Evolutionary conservation across 2,113 vertebrate genomes (phyloP).

Genomic region (Ahaetulla prasina): DNA sequence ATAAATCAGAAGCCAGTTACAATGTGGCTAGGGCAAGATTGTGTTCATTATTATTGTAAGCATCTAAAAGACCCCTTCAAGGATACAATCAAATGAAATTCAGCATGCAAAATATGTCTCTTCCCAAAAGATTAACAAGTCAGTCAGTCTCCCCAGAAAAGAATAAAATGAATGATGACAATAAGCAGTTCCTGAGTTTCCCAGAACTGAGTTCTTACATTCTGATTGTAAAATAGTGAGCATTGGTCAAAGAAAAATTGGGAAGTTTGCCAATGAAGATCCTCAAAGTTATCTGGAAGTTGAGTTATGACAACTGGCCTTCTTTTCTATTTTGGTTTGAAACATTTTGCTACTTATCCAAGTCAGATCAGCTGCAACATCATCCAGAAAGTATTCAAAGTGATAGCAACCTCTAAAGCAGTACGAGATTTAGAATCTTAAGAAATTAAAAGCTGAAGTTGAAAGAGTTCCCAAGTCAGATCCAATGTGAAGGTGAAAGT

Average conservation of each 20-base stretch:
- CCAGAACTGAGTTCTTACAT: background rate
- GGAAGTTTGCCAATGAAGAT: background rate
- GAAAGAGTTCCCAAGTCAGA: background rate
- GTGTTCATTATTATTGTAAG: background rate
- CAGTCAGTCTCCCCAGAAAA: background rate
- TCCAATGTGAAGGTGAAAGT: background rate
- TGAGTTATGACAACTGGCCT: too few species aligned
- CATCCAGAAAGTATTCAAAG: background rate
- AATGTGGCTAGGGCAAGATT: background rate
- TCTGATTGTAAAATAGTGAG: background rate
- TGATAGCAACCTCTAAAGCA: background rate
- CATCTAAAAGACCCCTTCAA: background rate
- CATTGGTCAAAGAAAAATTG: background rate
- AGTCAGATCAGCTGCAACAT: background rate
- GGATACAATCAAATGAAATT: background rate
- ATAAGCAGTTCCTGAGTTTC: background rate
- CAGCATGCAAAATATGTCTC: background rate
- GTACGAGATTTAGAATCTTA: background rate
- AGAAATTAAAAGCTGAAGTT: background rate
- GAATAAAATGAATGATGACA: background rate
- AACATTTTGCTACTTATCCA: background rate
- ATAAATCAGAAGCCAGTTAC: background rate
- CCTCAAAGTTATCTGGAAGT: too few species aligned
- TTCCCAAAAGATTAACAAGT: background rate
- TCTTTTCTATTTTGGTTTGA: too few species aligned